Evolutionary conservation across 1,140 invertebrate genomes (phyloP), one percentile per base, ranked within the genome.

Genomic region (Thalassaphorura encarpata): DNA sequence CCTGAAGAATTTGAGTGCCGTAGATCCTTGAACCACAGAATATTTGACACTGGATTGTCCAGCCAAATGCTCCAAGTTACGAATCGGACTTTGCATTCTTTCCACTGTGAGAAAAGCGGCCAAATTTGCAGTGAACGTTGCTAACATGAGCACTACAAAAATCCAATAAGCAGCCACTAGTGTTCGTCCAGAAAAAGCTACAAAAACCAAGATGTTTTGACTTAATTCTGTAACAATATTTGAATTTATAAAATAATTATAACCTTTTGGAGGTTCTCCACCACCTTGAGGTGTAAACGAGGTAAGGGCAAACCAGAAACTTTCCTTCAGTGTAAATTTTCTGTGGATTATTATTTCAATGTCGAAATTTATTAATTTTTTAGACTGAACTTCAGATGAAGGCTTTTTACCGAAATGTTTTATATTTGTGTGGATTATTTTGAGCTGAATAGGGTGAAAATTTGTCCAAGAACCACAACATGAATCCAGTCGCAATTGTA

Each of bases 101-200:
- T 93, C 92, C 2, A 97, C 92, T 0, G 93, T 97, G 0, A 98
- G 77, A 70, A 60, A 63, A 41, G 57, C 58, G 3, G 94, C 94
- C 60, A 97, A 73, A 72, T 98, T 98, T 3, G 94, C 94, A 0
- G 94, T 97, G 71, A 97, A 97, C 18, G 94, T 93, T 0, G 89
- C 88, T 62, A 93, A 69, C 86, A 93, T 93, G 1, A 94, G 75
- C 0, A 92, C 87, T 2, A 92, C 88, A 71, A 93, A 94, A 0
- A 94, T 74, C 89, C 89, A 94, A 69, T 93, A 94, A 15, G 88
- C 88, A 1, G 88, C 89, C 0, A 93, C 88, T 15, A 94, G 69
- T 3, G 87, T 83, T 28, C 89, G 73, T 3, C 85, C 86, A 0
- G 87, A 88, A 13, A 90, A 69, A 0, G 88, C 84, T 72, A 89